Conservation (phyloP, 2,888 invertebrate species). For the Agrochola lychnidis region DNA sequence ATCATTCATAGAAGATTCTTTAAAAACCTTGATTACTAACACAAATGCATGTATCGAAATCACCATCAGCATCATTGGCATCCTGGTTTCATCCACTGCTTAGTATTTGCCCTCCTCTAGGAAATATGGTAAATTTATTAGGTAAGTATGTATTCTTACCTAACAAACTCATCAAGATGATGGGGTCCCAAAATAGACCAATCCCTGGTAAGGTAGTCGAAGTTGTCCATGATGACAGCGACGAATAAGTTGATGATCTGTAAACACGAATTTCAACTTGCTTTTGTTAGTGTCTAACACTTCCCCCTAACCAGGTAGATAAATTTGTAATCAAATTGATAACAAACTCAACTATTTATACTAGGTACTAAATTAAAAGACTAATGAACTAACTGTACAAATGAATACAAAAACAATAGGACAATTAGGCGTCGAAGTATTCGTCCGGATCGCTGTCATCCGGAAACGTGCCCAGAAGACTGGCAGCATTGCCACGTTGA, state of each 20-base stretch:
- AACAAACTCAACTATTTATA: neutral
- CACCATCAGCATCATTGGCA: neutral
- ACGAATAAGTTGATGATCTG: constrained; percentile 99
- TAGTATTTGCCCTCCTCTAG: neutral
- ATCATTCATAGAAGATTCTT: neutral
- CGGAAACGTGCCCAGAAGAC: too few species aligned
- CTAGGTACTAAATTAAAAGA: too few species aligned
- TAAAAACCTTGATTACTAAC: neutral
- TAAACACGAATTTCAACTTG: constrained; percentile 58
- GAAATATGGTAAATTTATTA: neutral
- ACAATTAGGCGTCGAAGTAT: too few species aligned
- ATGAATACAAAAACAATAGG: too few species aligned
- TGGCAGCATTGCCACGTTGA: too few species aligned
- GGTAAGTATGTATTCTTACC: constrained; percentile 70
- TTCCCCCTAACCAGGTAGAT: neutral
- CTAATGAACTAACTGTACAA: too few species aligned
- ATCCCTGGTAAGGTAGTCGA: constrained; percentile 99
- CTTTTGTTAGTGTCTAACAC: neutral
- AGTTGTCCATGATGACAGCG: constrained; percentile 99
- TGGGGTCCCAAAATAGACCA: constrained; percentile 99
- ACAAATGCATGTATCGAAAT: neutral
- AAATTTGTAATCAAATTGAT: neutral
- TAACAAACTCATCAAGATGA: constrained; percentile 99
- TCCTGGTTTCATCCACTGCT: neutral
- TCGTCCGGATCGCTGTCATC: too few species aligned